Percentiles rank a stretch among this genome's conserved stretches.
Evolutionary conservation across 2,797 vertebrate genomes (phyloP).

Genomic region (Sternarchorhynchus goeldii): DNA sequence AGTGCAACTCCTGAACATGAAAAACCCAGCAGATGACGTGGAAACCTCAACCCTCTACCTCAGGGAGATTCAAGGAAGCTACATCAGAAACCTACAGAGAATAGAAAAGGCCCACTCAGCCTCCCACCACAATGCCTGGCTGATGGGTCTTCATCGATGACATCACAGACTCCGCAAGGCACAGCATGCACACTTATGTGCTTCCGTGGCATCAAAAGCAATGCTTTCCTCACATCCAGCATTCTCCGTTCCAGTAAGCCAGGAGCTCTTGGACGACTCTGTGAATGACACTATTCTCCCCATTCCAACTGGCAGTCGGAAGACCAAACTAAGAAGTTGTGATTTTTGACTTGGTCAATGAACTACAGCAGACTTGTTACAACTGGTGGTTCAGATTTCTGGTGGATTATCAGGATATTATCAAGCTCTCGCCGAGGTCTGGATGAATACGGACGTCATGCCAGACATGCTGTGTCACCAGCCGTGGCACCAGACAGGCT

Average conservation of each 20-base stretch:
- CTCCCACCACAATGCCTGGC: too few relatives aligned
- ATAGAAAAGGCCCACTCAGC: too few relatives aligned
- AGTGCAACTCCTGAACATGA: too few relatives aligned
- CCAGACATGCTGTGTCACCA: conserved; percentile 36
- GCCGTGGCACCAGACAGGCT: conserved; percentile 43
- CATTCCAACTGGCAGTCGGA: neutral
- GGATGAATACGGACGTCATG: conserved; percentile 46
- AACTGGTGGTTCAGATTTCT: conserved; percentile 19
- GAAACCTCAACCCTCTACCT: too few relatives aligned
- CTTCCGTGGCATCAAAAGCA: too few relatives aligned
- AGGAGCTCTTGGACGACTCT: too few relatives aligned
- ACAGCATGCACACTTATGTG: too few relatives aligned
- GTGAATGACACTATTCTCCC: neutral
- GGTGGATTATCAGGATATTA: conserved; percentile 26
- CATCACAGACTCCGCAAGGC: too few relatives aligned
- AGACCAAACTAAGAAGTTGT: neutral
- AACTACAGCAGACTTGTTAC: neutral
- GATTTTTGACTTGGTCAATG: neutral
- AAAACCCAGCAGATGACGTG: too few relatives aligned
- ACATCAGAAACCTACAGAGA: too few relatives aligned
- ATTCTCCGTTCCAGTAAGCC: neutral
- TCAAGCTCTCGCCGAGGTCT: conserved; percentile 14
- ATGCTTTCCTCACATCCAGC: neutral
- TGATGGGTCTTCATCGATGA: too few relatives aligned
- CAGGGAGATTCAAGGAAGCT: too few relatives aligned